These are phyloP conservation scores for Prosopocoilus inquinatus DNA, from an alignment of 2,888 invertebrate genomes.

Conservation along the genomic window DNA sequence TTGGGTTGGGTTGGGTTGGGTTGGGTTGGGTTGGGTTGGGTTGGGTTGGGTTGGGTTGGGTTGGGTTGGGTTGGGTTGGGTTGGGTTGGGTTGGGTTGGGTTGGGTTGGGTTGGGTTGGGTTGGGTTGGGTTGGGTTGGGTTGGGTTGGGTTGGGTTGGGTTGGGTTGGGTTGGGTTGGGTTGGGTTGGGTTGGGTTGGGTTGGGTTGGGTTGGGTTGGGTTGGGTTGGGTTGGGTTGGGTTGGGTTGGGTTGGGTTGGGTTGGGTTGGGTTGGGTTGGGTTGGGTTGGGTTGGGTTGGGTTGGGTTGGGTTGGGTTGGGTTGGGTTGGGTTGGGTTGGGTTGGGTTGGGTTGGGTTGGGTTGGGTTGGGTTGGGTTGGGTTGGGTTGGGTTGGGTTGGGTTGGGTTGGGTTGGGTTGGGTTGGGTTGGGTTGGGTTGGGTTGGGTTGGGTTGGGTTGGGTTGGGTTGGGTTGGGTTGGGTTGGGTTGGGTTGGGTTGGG, in stretches of 20 bases:
- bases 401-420: conserved; percentile 11
- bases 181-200: conserved; percentile 6
- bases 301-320: conserved; percentile 9
- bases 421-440: conserved; percentile 11
- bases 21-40: conserved; percentile 13
- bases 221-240: conserved; percentile 17
- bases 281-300: conserved; percentile 11
- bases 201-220: conserved; percentile 6
- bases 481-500: conserved; percentile 9
- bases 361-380: conserved; percentile 10
- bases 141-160: conserved; percentile 11
- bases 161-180: conserved; percentile 15
- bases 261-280: conserved; percentile 14
- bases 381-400: conserved; percentile 9
- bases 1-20: conserved; percentile 6
- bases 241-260: conserved; percentile 27
- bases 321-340: conserved; percentile 10
- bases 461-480: conserved; percentile 11
- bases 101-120: conserved; percentile 17
- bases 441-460: conserved; percentile 10
- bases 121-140: conserved; percentile 19
- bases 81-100: conserved; percentile 17
- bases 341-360: conserved; percentile 10
- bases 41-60: conserved; percentile 16
- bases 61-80: conserved; percentile 18